Conservation (phyloP, 2,888 invertebrate genomes). For the Philereme transversata region DNA sequence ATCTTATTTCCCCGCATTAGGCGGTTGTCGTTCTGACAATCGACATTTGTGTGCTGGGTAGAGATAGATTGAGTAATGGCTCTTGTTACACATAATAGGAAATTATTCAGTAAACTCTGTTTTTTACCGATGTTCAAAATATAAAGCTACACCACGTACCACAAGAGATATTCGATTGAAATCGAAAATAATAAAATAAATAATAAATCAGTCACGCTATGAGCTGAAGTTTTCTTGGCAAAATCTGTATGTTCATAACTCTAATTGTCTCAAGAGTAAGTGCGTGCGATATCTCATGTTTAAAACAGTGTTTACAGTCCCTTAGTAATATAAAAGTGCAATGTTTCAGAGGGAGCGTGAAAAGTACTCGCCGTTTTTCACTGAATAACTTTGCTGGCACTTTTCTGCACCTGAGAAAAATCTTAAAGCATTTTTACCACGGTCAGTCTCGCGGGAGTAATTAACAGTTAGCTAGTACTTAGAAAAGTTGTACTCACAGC, state of each 20-base stretch:
- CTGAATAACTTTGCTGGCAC: slow-evolving; percentile 22
- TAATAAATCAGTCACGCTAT: too few species aligned
- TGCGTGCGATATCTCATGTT: background rate
- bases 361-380: slow-evolving; percentile 22
- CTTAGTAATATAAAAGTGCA: background rate
- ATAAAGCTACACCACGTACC: too few species aligned
- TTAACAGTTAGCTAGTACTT: slow-evolving; percentile 31
- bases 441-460: slow-evolving; percentile 29
- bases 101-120: too few species aligned
- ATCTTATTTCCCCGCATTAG: slow-evolving; percentile 17
- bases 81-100: too few species aligned
- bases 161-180: too few species aligned
- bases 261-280: too few species aligned
- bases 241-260: too few species aligned
- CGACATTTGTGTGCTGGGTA: background rate
- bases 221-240: too few species aligned
- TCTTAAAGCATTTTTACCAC: slow-evolving; percentile 29
- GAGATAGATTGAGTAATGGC: background rate
- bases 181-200: too few species aligned
- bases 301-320: background rate
- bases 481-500: background rate
- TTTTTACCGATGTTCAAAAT: too few species aligned
- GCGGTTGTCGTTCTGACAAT: slow-evolving; percentile 1
- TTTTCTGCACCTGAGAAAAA: slow-evolving; percentile 26
- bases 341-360: slow-evolving; percentile 9